Base-by-base conservation (phyloP, 1,140 invertebrate genomes). In the Polypedilum vanderplanki region DNA sequence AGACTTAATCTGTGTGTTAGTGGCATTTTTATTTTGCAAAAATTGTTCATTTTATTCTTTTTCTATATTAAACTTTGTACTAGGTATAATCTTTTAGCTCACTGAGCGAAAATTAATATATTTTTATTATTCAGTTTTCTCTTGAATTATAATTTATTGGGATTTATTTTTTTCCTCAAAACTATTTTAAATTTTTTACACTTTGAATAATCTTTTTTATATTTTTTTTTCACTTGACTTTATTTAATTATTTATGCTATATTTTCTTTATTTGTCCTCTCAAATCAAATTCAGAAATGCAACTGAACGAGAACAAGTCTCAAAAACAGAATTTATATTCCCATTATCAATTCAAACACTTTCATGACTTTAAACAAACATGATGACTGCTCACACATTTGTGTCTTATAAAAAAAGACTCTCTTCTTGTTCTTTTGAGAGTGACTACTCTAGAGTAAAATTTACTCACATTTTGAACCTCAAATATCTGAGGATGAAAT, bases 321-420 rank as follows among this genome's bases (percentile, higher is more conserved):
- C 20, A 20, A 70, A 70, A 20, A 18, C 65, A 70, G 65, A 70
- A 70, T 70, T 70, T 70, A 70, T 70, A 70, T 70, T 57, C 46
- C 12, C 9, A 12, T 57, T 57, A 57, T 57, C 46, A 57, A 57
- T 33, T 57, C 12, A 15, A 12, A 57, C 24, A 33, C 12, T 57
- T 57, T 57, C 46, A 15, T 57, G 46, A 57, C 46, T 57, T 57
- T 57, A 57, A 57, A 57, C 46, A 57, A 57, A 57, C 12, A 4
- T 12, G 46, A 15, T 57, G 46, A 57, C n/a, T 57, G n/a, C 46
- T n/a, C n/a, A 57, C 46, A 57, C 46, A 57, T 12, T n/a, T 57
- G 12, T 15, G 46, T 57, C 12, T n/a, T 15, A 1, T 15, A 12
- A 57, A 57, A 57, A 57, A n/a, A 33, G 5, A 33, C 46, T 57